phyloP scores from a whole-genome alignment of 2,113 vertebrate species.

The Bubo scandiacus region DNA sequence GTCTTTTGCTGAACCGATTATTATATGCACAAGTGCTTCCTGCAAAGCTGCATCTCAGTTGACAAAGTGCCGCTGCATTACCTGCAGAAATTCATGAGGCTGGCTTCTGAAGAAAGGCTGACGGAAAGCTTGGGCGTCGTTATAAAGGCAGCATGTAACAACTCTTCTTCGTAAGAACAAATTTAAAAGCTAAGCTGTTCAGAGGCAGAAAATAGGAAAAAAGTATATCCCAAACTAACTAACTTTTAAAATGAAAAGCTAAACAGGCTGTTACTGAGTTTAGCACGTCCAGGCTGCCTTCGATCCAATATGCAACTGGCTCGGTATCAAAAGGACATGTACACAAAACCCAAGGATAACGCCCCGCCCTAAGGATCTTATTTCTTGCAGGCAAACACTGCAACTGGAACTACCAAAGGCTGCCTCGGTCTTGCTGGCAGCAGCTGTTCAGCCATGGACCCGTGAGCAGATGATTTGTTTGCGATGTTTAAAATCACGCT shows the following conservation, averaged over 20 bases:
- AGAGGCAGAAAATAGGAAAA: not conserved
- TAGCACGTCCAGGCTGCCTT: not conserved
- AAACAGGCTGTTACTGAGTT: not conserved
- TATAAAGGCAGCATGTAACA: not conserved
- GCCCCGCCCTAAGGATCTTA: not conserved
- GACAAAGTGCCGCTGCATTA: not conserved
- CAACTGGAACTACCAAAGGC: not conserved
- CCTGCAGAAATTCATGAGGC: not conserved
- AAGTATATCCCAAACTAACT: not conserved
- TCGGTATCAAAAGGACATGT: not conserved
- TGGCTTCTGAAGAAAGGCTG: not conserved
- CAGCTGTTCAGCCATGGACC: not conserved
- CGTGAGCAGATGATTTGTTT: rapidly evolving
- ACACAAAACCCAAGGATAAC: not conserved
- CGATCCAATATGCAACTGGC: not conserved
- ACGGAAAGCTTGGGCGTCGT: not conserved
- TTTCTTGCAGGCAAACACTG: not conserved
- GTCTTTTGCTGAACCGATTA: not conserved
- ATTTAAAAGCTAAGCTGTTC: not conserved
- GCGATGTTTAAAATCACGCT: rapidly evolving
- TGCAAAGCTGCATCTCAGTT: not conserved
- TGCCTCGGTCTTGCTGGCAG: not conserved
- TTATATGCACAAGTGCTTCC: not conserved
- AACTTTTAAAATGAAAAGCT: not conserved
- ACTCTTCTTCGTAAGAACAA: not conserved